Base-by-base conservation (phyloP, 2,888 invertebrate genomes). In the Epirrhoe tristata region DNA sequence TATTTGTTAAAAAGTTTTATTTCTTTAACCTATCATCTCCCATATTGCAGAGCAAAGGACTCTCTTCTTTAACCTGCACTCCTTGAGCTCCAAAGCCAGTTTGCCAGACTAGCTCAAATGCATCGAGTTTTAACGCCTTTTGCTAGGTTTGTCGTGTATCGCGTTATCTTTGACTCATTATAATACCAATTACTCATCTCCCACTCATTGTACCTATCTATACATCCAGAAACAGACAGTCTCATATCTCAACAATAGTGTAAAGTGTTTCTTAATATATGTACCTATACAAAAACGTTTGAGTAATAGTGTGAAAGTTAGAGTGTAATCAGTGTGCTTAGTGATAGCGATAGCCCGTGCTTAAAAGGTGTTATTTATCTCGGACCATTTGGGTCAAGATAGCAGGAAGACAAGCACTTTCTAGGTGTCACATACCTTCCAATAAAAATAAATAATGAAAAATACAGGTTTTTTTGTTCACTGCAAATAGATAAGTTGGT, bases 251-350 rank as follows among this genome's bases (percentile, higher is more conserved):
- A 57, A 36, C 36, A 36, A 34, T 34, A 34, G 6, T 24, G 51
- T 79, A 79, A 82, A 85, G 77, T 79, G 81, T 75, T 83, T 81
- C 73, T 75, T 74, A 76, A 83, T 84, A 85, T 78, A 81, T 79
- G n/a, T n/a, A n/a, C n/a, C n/a, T n/a, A 77, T 77, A 67, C 66
- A 58, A 81, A 86, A 85, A 63, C 69, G 80, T 83, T 88, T 88
- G 82, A 87, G 85, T 81, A 88, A 88, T 77, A 74, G 69, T 83
- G 88, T 88, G 85, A 89, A 89, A 88, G 87, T 82, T 74, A 67
- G 62, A 76, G 75, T 74, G 75, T 81, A 86, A 86, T 84, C 81
- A 77, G 76, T 81, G 67, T 74, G 71, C 74, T 78, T 73, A 76
- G 74, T 77, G 83, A 83, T 84, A 84, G 74, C 71, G 81, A 83